A percentile compares a stretch with the other conserved stretches of the same genome.
These are phyloP conservation scores for Zonitis immaculata DNA, from an alignment of 2,888 invertebrate species.

Conservation along the genomic window DNA sequence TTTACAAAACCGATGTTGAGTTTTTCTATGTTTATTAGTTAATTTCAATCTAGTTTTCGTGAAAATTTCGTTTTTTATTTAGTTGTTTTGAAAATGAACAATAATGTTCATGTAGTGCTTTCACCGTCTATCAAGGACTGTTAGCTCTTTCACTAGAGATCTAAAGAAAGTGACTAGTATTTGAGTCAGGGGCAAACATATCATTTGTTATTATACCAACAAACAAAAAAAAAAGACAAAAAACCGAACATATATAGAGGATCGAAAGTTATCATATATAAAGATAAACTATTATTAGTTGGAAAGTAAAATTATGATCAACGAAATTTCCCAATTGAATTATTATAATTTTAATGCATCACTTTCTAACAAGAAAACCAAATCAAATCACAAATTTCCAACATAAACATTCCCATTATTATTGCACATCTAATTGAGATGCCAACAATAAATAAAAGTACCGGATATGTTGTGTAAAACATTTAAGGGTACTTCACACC, in stretches of 20 bases:
- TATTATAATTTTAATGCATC: no score
- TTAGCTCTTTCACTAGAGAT: constrained; percentile 31
- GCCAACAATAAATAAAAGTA: no score
- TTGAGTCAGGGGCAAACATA: constrained; percentile 19
- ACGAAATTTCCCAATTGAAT: no score
- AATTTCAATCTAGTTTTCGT: background rate
- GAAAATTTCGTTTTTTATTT: constrained; percentile 2
- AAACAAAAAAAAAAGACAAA: constrained; percentile 16
- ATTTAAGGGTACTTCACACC: no score
- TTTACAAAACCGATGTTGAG: background rate
- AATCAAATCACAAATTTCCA: no score
- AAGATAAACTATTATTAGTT: constrained; percentile 4
- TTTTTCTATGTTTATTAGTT: background rate
- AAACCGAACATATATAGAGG: constrained; percentile 1
- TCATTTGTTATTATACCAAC: constrained; percentile 25
- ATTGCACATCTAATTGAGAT: no score
- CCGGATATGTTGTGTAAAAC: no score
- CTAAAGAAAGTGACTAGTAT: constrained; percentile 31
- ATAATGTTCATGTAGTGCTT: constrained; percentile 29
- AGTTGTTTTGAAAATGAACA: constrained; percentile 22
- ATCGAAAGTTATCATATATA: constrained; percentile 20
- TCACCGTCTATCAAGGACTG: constrained; percentile 35
- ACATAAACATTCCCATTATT: no score
- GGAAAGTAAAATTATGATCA: no score
- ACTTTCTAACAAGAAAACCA: no score